phyloP scores from a whole-genome alignment of 1,140 invertebrate species.

The Zaprionus africanus region DNA sequence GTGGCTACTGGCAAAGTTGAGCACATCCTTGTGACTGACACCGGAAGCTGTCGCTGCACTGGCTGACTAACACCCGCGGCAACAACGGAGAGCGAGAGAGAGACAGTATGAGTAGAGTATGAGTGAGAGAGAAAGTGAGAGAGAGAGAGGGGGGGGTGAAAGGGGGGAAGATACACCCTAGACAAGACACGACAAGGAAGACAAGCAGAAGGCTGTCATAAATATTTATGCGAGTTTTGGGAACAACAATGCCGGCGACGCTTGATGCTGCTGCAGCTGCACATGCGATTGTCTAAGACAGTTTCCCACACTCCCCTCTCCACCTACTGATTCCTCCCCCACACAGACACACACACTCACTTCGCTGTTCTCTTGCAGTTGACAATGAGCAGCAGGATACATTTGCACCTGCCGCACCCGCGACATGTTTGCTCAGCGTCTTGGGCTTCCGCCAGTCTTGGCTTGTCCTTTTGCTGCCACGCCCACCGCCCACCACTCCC shows the following conservation, averaged over 20 bases:
- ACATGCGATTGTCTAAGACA: slow-evolving; percentile 81
- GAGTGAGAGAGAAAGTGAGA: neutral
- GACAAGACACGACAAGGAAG: slow-evolving; percentile 65
- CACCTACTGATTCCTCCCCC: neutral
- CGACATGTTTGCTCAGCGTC: slow-evolving; percentile 72
- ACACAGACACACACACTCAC: neutral
- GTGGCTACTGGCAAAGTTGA: slow-evolving; percentile 37
- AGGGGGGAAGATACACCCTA: neutral
- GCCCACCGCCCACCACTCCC: neutral
- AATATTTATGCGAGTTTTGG: slow-evolving; percentile 84
- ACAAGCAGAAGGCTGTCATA: slow-evolving; percentile 71
- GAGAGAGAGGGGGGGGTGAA: neutral
- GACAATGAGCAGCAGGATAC: slow-evolving; percentile 80
- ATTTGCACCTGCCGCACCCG: slow-evolving; percentile 70
- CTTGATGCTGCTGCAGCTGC: slow-evolving; percentile 31
- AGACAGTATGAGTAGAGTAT: no score
- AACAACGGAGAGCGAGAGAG: slow-evolving; percentile 17
- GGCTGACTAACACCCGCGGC: slow-evolving; percentile 64
- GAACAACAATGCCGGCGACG: slow-evolving; percentile 71
- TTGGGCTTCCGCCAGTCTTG: slow-evolving; percentile 47
- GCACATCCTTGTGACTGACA: slow-evolving; percentile 74
- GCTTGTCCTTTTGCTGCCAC: slow-evolving; percentile 20
- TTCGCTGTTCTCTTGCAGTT: slow-evolving; percentile 43
- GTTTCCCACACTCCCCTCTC: slow-evolving; percentile 10
- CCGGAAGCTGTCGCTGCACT: slow-evolving; percentile 71